A percentile compares a stretch with the other conserved stretches of the same genome.
These are phyloP conservation scores for Epicauta chinensis DNA, from an alignment of 1,140 invertebrate genomes.

Conservation along the genomic window DNA sequence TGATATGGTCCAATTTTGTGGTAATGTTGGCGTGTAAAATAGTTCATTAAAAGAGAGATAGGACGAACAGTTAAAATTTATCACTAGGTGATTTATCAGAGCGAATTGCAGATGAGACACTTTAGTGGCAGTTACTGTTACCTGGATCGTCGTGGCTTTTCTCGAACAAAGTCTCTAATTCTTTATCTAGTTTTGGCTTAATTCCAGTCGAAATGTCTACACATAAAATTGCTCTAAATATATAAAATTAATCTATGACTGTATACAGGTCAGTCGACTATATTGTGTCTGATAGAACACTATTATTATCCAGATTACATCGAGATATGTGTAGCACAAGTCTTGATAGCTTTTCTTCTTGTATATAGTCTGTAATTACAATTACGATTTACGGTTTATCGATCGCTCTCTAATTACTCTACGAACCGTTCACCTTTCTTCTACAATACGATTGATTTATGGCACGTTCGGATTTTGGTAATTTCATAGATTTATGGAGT, in stretches of 20 bases:
- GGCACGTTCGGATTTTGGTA: slow-evolving; percentile 8
- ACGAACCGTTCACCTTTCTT: slow-evolving; percentile 1
- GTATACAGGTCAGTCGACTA: background rate
- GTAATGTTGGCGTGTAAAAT: slow-evolving; percentile 24
- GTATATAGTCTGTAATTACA: slow-evolving; percentile 8
- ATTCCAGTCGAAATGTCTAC: slow-evolving; percentile 17
- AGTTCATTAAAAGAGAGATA: slow-evolving; percentile 32
- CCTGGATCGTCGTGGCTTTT: slow-evolving; percentile 26
- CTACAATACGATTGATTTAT: slow-evolving; percentile 5
- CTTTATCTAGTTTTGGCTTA: slow-evolving; percentile 29
- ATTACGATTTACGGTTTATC: slow-evolving; percentile 12
- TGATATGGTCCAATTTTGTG: background rate
- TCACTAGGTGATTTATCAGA: slow-evolving; percentile 34
- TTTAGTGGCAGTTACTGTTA: slow-evolving; percentile 38
- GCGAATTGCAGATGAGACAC: slow-evolving; percentile 39
- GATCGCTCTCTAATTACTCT: slow-evolving; percentile 10
- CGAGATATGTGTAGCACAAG: too few relatives aligned
- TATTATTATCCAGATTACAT: too few relatives aligned
- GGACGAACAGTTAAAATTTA: slow-evolving; percentile 28
- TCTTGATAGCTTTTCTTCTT: background rate
- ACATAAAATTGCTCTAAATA: background rate
- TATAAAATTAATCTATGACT: background rate
- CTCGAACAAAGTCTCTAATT: slow-evolving; percentile 26
- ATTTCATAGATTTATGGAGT: slow-evolving; percentile 12
- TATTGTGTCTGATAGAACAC: too few relatives aligned